Evolutionary conservation across 2,888 invertebrate species (phyloP), one percentile per base, ranked within the genome.

Genomic region (Drosophila hamatofila): DNA sequence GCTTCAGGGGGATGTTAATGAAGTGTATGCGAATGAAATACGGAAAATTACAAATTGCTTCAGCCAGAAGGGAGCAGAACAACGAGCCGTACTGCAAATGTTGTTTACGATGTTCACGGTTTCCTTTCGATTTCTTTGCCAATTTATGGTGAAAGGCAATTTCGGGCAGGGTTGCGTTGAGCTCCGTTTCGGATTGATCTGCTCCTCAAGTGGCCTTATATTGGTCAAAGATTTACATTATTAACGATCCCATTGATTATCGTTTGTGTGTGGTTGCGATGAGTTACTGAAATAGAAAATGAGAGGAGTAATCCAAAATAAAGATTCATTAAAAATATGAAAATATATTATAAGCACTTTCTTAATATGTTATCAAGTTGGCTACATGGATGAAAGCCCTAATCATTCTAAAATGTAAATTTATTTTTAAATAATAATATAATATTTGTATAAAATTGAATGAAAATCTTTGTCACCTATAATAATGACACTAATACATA

Each of bases 21-120:
- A 88, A 85, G 87, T 87, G 81, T 81, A 87, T 86, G 86, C 83
- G 88, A 87, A 85, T 88, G 83, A 88, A 87, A 83, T 88, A 88
- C 85, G 86, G 84, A 86, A 87, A 87, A 87, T 87, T 88, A 87
- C 86, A 86, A 86, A 83, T 87, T 85, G 87, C 83, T 78, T 75
- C 68, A 71, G 73, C 67, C 48, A 23, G 9, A 49, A 52, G 64
- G 62, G 48, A 25, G 57, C 39, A 33, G 51, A 16, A 60, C 39
- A 52, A 46, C 35, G 62, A 44, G 49, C 56, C 37, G 72, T 72
- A 80, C 77, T 81, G 81, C 75, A 88, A 89, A 84, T 79, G 86
- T 84, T 90, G 82, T 87, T 90, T 87, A 89, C 80, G 89, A 82
- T 87, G 85, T 90, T 90, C 83, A 85, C 83, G 83, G 87, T 88